These are phyloP conservation scores for Drosophila lacicola DNA, from an alignment of 2,888 invertebrate genomes.

Conservation along the genomic window DNA sequence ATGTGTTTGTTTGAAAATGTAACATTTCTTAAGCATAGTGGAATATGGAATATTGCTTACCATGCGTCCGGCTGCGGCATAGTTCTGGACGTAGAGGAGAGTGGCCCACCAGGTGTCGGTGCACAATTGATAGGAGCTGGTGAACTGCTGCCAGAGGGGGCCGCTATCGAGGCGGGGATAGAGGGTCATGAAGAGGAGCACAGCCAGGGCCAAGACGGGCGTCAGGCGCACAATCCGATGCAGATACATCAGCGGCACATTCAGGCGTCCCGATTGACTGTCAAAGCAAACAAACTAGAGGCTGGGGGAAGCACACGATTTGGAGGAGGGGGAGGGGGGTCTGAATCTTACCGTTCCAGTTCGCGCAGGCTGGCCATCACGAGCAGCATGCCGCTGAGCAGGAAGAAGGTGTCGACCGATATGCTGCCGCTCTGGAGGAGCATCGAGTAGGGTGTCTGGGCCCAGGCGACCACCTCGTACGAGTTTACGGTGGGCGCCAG, in stretches of 20 bases:
- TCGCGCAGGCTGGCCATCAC: constrained; percentile 73
- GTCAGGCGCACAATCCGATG: constrained; percentile 85
- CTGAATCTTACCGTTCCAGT: constrained; percentile 57
- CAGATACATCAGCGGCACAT: constrained; percentile 75
- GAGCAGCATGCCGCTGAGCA: constrained; percentile 87
- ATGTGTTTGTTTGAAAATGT: too few relatives aligned
- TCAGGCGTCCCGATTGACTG: constrained; percentile 52
- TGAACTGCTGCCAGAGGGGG: constrained; percentile 83
- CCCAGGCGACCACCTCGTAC: constrained; percentile 46
- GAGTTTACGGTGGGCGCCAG: constrained; percentile 54
- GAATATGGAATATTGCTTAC: constrained; percentile 47
- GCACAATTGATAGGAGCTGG: constrained; percentile 65
- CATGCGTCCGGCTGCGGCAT: constrained; percentile 70
- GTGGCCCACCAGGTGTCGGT: constrained; percentile 84
- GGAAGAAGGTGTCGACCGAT: constrained; percentile 87
- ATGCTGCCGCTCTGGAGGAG: constrained; percentile 82
- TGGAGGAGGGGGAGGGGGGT: rapidly evolving
- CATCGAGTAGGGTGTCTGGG: constrained; percentile 58
- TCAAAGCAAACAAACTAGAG: background rate
- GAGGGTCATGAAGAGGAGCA: constrained; percentile 85
- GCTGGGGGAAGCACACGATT: background rate
- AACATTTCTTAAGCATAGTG: too few relatives aligned
- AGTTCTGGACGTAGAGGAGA: constrained; percentile 85
- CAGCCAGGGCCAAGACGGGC: constrained; percentile 85
- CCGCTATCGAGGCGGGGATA: constrained; percentile 85